Evolutionary conservation across 2,797 vertebrate genomes (phyloP), one percentile per base, ranked within the genome.

Genomic region (Erethizon dorsatum): DNA sequence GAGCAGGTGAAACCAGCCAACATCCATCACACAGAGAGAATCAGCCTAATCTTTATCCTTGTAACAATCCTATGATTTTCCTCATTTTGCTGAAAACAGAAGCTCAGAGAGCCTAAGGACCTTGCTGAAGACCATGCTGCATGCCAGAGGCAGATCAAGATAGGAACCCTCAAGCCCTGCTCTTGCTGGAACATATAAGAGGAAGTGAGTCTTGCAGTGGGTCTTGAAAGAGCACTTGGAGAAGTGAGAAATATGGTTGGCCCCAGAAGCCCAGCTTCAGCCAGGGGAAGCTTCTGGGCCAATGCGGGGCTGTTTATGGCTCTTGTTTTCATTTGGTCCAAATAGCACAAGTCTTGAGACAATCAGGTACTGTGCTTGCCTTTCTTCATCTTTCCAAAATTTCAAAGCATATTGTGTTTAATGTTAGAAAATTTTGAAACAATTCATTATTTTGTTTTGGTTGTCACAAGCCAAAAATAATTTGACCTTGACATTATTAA

Each of bases 401-500:
- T 45, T 28, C 67, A 18, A 67, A 63, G n/a, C 45, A 50, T 41
- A 3, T 14, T 0, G 99, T 99, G 98, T 99, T 99, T 9, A 69
- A 37, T 63, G 20, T 84, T 41, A 33, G 91, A 57, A 50, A 31
- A 20, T 50, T 67, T n/a, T 47, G 15, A 14, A 57, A 24, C 33
- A 22, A 28, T n/a, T 65, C 17, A 52, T 82, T 80, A 33, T 78
- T 88, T 92, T 57, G 54, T 84, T 61, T 94, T 83, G 88, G n/a
- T 87, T 88, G 80, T 83, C n/a, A 94, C 2, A 8, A 63, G 37
- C 90, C 79, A 87, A 61, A 95, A 88, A 83, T 50, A 86, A 69
- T 69, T 83, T 85, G 83, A 82, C 41, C 37, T 65, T 84, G 47
- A 54, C 26, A 47, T 91, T 33, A 92, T 52, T n/a, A 56, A 69